These are phyloP conservation scores for Ptilonorhynchus violaceus DNA, from an alignment of 2,113 vertebrate species.

Conservation along the genomic window DNA sequence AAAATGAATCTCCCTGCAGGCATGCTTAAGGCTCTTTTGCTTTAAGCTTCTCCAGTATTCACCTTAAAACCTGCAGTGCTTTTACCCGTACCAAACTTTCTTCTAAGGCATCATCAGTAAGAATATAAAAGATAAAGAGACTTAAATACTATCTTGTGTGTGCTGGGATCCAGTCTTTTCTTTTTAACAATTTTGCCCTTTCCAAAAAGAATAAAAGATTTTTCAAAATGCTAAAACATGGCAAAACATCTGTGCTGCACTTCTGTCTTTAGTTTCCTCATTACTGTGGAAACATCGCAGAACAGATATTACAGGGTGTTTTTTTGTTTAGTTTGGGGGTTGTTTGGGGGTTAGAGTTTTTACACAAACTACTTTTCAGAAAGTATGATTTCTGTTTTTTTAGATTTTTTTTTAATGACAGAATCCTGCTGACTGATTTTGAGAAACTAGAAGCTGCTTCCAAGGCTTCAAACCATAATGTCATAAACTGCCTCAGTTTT, in stretches of 20 bases:
- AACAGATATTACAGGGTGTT: not conserved
- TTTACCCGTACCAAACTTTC: not conserved
- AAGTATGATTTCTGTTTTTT: not conserved
- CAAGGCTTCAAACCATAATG: not conserved
- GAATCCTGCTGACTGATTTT: not conserved
- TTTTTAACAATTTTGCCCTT: not conserved
- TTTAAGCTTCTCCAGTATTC: not conserved
- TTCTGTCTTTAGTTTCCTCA: not conserved
- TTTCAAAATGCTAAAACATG: not conserved
- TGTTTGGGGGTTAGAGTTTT: not conserved
- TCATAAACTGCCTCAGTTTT: not conserved
- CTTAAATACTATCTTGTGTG: not conserved
- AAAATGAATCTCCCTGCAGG: not conserved
- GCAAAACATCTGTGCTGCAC: not conserved
- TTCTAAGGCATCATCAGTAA: not conserved
- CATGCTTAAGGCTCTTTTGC: conserved; percentile 20
- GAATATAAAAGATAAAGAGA: not conserved
- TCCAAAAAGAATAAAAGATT: not conserved
- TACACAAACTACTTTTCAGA: not conserved
- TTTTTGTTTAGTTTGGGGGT: not conserved
- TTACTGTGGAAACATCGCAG: not conserved
- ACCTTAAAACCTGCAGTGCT: not conserved
- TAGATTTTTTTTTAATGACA: not conserved
- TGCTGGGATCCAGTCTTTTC: not conserved
- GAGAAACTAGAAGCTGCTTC: not conserved